Conservation (phyloP, 2,888 invertebrate species). For the Xestia xanthographa region DNA sequence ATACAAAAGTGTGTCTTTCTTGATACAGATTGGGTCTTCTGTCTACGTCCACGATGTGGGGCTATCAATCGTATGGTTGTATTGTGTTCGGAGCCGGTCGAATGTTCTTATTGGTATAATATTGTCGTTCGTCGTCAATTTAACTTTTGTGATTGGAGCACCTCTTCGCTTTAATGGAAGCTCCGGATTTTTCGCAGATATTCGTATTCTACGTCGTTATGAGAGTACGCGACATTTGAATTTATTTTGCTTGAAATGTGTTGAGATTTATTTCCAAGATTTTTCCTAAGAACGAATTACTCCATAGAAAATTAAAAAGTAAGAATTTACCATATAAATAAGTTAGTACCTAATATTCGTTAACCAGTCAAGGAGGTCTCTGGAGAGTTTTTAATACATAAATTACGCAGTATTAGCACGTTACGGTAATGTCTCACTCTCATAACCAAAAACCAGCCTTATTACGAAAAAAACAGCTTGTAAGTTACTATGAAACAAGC, state of each 20-base stretch:
- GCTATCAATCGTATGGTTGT: slow-evolving; percentile 39
- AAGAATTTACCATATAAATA: neutral
- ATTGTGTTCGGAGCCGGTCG: slow-evolving; percentile 33
- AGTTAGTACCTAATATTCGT: neutral
- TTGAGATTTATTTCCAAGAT: neutral
- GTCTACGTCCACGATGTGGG: neutral
- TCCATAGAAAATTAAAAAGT: neutral
- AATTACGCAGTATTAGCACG: neutral
- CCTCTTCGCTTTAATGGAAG: slow-evolving; percentile 42
- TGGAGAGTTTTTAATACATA: slow-evolving; percentile 1
- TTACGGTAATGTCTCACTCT: neutral
- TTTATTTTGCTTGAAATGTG: slow-evolving; percentile 20
- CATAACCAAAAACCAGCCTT: neutral
- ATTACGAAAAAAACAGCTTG: neutral
- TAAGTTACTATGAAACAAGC: too few relatives aligned
- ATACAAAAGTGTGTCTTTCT: neutral
- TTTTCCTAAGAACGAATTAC: neutral
- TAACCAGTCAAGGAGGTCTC: neutral
- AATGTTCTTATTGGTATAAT: slow-evolving; percentile 37
- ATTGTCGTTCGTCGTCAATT: slow-evolving; percentile 50
- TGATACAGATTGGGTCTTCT: neutral
- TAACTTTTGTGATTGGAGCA: slow-evolving; percentile 59
- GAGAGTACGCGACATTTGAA: slow-evolving; percentile 6
- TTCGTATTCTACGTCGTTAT: slow-evolving; percentile 23
- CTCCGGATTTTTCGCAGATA: slow-evolving; percentile 20